Conservation (phyloP, 1,140 invertebrate species). For the Drosophila kepulauana region DNA sequence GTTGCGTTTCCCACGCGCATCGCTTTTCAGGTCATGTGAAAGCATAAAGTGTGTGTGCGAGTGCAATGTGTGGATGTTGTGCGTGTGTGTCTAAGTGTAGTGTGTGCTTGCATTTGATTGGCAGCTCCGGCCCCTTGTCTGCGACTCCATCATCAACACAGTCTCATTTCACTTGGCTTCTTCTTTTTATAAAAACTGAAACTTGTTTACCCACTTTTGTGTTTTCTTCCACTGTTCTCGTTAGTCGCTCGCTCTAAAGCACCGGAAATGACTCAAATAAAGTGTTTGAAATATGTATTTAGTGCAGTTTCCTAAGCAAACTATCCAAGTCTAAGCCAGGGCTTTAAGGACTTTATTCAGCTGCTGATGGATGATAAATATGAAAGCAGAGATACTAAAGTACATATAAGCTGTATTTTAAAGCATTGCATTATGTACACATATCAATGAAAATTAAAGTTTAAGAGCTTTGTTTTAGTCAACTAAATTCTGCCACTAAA, state of each 20-base stretch:
- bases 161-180: conserved; percentile 14
- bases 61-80: conserved; percentile 1
- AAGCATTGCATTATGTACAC: no score
- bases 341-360: not conserved
- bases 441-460: no score
- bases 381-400: no score
- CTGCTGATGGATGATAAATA: no score
- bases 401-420: no score
- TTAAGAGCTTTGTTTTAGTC: no score
- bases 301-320: conserved; percentile 12
- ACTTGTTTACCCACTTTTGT: conserved; percentile 32
- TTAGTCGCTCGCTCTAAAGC: conserved; percentile 5
- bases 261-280: conserved; percentile 26
- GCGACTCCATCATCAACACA: conserved; percentile 26
- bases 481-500: no score
- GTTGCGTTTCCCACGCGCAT: conserved; percentile 46
- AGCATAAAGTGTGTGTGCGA: conserved; percentile 20
- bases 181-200: conserved; percentile 6
- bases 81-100: conserved; percentile 2
- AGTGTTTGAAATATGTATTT: conserved; percentile 25
- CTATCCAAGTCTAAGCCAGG: not conserved
- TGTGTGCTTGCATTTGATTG: conserved; percentile 47
- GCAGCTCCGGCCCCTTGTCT: conserved; percentile 38
- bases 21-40: conserved; percentile 47
- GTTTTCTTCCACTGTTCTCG: conserved; percentile 6